Percentiles rank a stretch among this genome's conserved stretches.
Conservation (phyloP, 1,140 invertebrate species). For the Pseudobourletiella spinata region DNA sequence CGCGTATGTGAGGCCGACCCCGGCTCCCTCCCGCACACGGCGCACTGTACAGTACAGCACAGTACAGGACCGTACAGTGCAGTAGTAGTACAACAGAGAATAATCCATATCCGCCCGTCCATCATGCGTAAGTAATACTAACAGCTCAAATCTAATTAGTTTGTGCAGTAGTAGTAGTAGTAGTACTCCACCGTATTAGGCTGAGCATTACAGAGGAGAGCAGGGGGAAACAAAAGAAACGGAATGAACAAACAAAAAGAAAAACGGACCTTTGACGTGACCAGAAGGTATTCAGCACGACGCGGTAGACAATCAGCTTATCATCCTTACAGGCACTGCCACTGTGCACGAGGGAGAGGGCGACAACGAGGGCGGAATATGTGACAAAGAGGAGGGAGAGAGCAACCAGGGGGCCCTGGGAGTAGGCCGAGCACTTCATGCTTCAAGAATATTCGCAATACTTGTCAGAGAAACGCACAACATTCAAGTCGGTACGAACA, state of each 20-base stretch:
- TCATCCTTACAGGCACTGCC: conserved; percentile 43
- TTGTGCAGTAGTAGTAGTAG: too few species aligned
- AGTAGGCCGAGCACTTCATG: neutral
- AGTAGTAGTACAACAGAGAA: too few species aligned
- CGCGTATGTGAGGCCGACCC: too few species aligned
- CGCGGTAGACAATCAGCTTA: conserved; percentile 70
- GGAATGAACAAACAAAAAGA: neutral
- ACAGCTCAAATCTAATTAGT: too few species aligned
- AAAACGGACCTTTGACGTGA: conserved; percentile 62
- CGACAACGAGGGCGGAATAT: neutral
- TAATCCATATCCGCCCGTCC: too few species aligned
- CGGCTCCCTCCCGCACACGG: too few species aligned
- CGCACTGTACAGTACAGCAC: too few species aligned
- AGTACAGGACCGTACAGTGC: too few species aligned
- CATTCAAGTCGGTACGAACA: neutral
- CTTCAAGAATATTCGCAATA: neutral
- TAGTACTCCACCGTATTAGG: too few species aligned
- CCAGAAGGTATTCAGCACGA: conserved; percentile 80
- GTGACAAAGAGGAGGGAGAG: neutral
- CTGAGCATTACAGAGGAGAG: too few species aligned
- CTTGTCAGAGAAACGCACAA: neutral
- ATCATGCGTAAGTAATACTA: too few species aligned
- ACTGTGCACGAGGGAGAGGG: neutral
- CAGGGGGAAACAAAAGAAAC: too few species aligned
- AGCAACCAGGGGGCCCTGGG: neutral